phyloP scores from a whole-genome alignment of 2,797 vertebrate species.

The Rachycentron canadum region DNA sequence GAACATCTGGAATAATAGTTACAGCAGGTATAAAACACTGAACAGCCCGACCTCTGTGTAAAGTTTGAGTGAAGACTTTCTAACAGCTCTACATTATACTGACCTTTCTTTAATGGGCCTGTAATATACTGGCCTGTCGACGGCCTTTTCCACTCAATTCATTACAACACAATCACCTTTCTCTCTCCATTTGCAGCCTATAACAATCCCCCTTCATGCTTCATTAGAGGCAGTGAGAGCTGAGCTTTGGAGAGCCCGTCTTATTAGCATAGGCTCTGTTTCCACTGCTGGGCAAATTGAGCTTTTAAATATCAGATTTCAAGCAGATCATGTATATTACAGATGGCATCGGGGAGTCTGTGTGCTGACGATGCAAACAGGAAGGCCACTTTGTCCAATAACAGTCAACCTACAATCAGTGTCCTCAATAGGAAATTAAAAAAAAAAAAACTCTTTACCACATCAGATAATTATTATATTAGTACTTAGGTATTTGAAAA shows the following conservation, averaged over 20 bases:
- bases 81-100: conserved; percentile 82
- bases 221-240: conserved; percentile 96
- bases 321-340: conserved; percentile 61
- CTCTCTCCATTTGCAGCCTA: conserved; percentile 67
- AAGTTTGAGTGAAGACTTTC: conserved; percentile 38
- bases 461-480: no score
- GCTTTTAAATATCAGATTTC: conserved; percentile 67
- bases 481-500: no score
- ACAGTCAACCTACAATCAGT: neutral
- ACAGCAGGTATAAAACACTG: conserved; percentile 6
- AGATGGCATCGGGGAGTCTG: conserved; percentile 21
- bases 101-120: conserved; percentile 89
- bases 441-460: no score
- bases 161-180: conserved; percentile 98
- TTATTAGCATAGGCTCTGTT: conserved; percentile 89
- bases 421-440: no score
- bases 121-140: conserved; percentile 93
- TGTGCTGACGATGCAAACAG: conserved; percentile 21
- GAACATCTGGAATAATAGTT: neutral
- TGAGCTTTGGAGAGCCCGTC: conserved; percentile 85
- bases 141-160: conserved; percentile 98
- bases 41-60: conserved; percentile 34
- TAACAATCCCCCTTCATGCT: conserved; percentile 87
- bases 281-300: conserved; percentile 73
- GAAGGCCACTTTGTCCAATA: neutral